Base-by-base conservation (phyloP, 2,113 vertebrate species). In the Polypterus senegalus region DNA sequence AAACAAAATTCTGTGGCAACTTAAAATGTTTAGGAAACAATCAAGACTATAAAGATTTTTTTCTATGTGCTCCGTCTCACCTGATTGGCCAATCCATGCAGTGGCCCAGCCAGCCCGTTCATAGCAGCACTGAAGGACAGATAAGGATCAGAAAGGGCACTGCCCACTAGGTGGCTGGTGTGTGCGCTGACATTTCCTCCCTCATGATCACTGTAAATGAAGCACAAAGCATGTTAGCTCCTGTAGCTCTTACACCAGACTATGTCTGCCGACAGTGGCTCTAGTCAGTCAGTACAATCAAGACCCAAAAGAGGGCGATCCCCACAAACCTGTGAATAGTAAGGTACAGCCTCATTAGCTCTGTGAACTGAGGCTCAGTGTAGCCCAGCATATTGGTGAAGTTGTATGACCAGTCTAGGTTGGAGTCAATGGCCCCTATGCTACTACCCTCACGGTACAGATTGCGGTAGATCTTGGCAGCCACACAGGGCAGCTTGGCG, bases 321-420 rank as follows among this genome's bases (percentile, higher is more conserved):
- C 27, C 27, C 27, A 7, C 49, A 43, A 6, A 97, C 95, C 95
- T 96, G 88, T 98, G 95, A 73, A 97, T 98, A 65, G 94, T 94
- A 81, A 98, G 94, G 82, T 98, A 98, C 64, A 98, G 91, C 69
- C 94, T 83, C 93, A 97, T 97, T 4, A 98, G 91, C 78, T 98
- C 95, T 3, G 91, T 90, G 79, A 98, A 98, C 79, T 94, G 83
- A 2, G 77, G 47, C 1, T 98, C 90, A 1, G 56, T 90, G 80
- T 98, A 98, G 65, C 94, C 96, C 82, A 98, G 76, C 94, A 98
- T 98, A 83, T 95, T 98, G 80, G 87, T 90, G 76, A 98, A 98
- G 76, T 98, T 98, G 76, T 96, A 87, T 6, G 96, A 94, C 96
- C 96, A 98, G 81, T 98, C 96, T 57, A 98, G 82, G 73, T 88